A percentile compares a stretch with the other conserved stretches of the same genome.
These are phyloP conservation scores for Parazoanthus swiftii DNA, from an alignment of 92 coral and sea anemone genomes.

Conservation along the genomic window DNA sequence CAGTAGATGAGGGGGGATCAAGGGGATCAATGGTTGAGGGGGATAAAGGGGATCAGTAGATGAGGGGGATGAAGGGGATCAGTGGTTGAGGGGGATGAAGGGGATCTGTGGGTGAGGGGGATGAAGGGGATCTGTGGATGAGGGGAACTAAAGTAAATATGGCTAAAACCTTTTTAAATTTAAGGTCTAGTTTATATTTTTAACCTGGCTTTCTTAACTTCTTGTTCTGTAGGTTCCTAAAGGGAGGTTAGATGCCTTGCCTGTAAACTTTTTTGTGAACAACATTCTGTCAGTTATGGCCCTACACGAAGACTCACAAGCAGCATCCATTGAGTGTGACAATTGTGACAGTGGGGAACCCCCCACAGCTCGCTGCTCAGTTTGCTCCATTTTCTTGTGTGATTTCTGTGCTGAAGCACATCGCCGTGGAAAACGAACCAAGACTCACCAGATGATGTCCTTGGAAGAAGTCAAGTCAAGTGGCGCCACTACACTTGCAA, in stretches of 20 bases:
- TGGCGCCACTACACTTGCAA: slow-evolving; percentile 47
- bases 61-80: too few species aligned
- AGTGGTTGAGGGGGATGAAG: too few species aligned
- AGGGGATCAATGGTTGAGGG: too few species aligned
- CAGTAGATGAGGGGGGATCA: too few species aligned
- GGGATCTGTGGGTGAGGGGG: too few species aligned
- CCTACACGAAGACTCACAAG: slow-evolving; percentile 1
- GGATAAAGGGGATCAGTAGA: too few species aligned
- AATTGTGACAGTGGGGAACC: slow-evolving; percentile 68
- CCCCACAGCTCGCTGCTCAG: slow-evolving; percentile 59
- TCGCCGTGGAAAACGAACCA: slow-evolving; percentile 50
- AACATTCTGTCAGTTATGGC: slow-evolving; percentile 50
- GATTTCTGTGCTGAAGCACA: slow-evolving; percentile 70
- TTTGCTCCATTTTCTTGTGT: slow-evolving; percentile 67
- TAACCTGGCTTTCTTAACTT: too few species aligned
- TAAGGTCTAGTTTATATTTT: too few species aligned
- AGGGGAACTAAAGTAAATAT: too few species aligned
- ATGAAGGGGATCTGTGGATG: too few species aligned
- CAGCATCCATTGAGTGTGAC: slow-evolving; percentile 50
- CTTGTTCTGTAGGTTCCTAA: slow-evolving; percentile 44
- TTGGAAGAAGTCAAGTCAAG: slow-evolving; percentile 57
- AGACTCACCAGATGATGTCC: slow-evolving; percentile 59
- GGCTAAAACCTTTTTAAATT: too few species aligned
- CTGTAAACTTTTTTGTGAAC: slow-evolving; percentile 57
- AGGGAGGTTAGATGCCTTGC: slow-evolving; percentile 38